Conservation (phyloP, 2,888 invertebrate species). For the Amiota communis region DNA sequence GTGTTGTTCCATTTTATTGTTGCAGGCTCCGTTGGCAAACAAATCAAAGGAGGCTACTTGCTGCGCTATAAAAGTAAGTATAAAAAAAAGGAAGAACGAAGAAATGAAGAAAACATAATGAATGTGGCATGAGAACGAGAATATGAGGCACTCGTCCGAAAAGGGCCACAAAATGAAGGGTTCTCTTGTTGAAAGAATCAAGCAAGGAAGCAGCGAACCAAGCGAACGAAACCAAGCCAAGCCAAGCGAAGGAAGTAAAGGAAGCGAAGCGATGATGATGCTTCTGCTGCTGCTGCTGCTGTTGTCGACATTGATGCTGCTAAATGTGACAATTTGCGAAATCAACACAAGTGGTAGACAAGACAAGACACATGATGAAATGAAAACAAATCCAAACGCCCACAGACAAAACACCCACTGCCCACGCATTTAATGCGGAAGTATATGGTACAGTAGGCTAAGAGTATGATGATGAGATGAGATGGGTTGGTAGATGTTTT, state of each 20-base stretch:
- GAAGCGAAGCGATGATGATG: neutral
- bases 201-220: neutral
- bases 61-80: slow-evolving; percentile 85
- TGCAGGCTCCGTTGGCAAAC: slow-evolving; percentile 79
- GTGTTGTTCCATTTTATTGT: slow-evolving; percentile 19
- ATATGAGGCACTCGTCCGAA: slow-evolving; percentile 1
- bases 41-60: slow-evolving; percentile 84
- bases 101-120: neutral
- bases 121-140: neutral
- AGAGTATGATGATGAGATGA: slow-evolving; percentile 19
- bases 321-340: slow-evolving; percentile 52
- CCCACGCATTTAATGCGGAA: slow-evolving; percentile 27
- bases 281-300: neutral
- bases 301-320: neutral
- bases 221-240: neutral
- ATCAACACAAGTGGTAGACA: slow-evolving; percentile 51
- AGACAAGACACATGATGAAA: slow-evolving; percentile 50
- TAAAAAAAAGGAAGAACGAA: neutral
- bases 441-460: slow-evolving; percentile 13
- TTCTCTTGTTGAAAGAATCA: neutral
- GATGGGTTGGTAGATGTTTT: neutral
- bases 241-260: neutral
- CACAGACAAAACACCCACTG: neutral
- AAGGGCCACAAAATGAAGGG: slow-evolving; percentile 10
- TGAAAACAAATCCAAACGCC: slow-evolving; percentile 21